phyloP scores from a whole-genome alignment of 1,140 invertebrate genomes.

The Anoplolepis gracilipes region DNA sequence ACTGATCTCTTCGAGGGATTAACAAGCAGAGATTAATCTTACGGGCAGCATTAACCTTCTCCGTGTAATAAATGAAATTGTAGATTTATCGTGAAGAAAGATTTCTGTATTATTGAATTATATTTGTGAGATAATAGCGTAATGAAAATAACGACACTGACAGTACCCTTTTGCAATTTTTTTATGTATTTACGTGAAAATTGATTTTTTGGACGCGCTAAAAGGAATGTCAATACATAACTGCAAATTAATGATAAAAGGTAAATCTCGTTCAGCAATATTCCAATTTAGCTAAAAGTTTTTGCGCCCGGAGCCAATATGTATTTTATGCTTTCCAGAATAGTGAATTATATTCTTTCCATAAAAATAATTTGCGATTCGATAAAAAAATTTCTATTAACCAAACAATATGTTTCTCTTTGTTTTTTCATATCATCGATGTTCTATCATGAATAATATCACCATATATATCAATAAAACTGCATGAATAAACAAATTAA shows the following conservation, averaged over 20 bases:
- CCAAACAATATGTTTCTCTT: background rate
- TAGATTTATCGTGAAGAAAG: background rate
- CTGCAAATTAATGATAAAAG: conserved; percentile 37
- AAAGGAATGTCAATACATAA: background rate
- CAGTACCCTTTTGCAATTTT: background rate
- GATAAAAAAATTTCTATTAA: conserved; percentile 41
- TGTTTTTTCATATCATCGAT: background rate
- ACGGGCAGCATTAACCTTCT: background rate
- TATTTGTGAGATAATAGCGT: background rate
- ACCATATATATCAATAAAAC: background rate
- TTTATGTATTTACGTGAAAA: background rate
- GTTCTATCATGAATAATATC: background rate
- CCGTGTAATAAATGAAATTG: background rate
- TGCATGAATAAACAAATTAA: conserved; percentile 33
- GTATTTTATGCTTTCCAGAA: conserved; percentile 12
- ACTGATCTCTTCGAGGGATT: conserved; percentile 1
- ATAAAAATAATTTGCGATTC: conserved; percentile 34
- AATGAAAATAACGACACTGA: background rate
- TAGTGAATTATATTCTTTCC: background rate
- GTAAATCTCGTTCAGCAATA: conserved; percentile 16
- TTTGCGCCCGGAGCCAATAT: conserved; percentile 11
- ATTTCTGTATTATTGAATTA: background rate
- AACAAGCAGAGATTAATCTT: conserved; percentile 10
- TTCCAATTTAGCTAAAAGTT: conserved; percentile 59
- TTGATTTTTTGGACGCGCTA: background rate